Evolutionary conservation across 2,888 invertebrate genomes (phyloP).

Genomic region (Noctua comes): DNA sequence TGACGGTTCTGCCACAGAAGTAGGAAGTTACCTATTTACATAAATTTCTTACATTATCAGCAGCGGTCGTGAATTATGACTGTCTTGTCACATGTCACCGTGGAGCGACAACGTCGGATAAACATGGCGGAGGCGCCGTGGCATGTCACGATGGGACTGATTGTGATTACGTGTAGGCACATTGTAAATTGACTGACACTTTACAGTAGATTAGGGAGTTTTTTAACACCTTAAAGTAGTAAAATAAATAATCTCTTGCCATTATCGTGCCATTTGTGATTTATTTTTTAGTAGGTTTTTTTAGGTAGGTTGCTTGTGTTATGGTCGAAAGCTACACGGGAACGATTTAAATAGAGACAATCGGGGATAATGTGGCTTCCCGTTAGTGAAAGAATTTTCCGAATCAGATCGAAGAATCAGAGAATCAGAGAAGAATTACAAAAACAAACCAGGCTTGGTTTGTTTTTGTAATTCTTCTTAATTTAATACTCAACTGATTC

Average conservation of each 20-base stretch:
- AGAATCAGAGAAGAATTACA: too few species aligned
- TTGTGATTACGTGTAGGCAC: conserved; percentile 15
- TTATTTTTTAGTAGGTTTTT: not conserved
- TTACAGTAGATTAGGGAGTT: not conserved
- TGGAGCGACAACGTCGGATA: conserved; percentile 43
- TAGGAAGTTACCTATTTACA: not conserved
- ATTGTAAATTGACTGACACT: conserved; percentile 7
- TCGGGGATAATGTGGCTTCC: not conserved
- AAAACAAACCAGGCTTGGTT: too few species aligned
- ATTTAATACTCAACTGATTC: too few species aligned
- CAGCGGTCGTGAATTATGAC: conserved; percentile 49
- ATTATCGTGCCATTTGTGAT: not conserved
- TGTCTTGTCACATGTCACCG: conserved; percentile 54
- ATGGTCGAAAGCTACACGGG: too few species aligned
- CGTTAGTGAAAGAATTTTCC: not conserved
- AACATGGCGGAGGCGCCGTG: conserved; percentile 32
- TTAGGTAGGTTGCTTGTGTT: too few species aligned
- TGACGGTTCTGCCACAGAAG: not conserved
- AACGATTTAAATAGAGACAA: not conserved
- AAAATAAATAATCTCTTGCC: not conserved
- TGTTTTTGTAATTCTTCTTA: too few species aligned
- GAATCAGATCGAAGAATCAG: too few species aligned
- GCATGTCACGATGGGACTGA: conserved; percentile 35
- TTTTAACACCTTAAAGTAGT: not conserved
- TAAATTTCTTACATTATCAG: conserved; percentile 49